Evolutionary conservation across 2,888 invertebrate genomes (phyloP), one percentile per base, ranked within the genome.

Genomic region (Penaeus monodon): DNA sequence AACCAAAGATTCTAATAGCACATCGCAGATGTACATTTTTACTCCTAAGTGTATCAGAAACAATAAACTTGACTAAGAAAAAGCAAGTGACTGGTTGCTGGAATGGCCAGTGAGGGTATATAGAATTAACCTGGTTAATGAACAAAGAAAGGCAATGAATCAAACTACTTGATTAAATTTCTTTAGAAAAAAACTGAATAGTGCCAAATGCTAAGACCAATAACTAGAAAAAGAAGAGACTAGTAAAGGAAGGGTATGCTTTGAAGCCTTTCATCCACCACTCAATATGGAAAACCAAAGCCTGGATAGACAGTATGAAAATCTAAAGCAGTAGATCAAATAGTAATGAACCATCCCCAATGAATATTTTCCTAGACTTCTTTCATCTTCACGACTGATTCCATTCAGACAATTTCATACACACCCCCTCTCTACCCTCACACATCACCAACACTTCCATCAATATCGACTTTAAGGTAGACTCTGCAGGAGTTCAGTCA

Each of bases 401-500:
- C 57, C 57, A 57, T 57, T 57, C 57, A 57, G 57, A 57, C 57
- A 57, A 57, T 57, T 17, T 57, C 57, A 57, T 22, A 44, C 20
- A 38, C 44, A 49, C 57, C 20, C 27, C 57, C 27, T n/a, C 77
- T 20, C 63, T 27, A 38, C 24, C 81, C 27, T n/a, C 29, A n/a
- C 24, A 38, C 29, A 66, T 66, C 66, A 27, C 77, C 27, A 76
- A 64, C 77, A 63, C 63, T 57, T 44, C 63, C 65, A 49, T 29
- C 22, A 22, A n/a, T 24, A 73, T 77, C 64, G 38, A 73, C 27
- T 81, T 86, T 81, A 90, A 33, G 90, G 90, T 27, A 90, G 70
- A 33, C 87, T 92, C 91, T 93, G 93, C 91, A 95, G 91, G 90
- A 94, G 91, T 91, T 94, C 94, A 89, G 92, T 92, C 91, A 95